Evolutionary conservation across 2,113 vertebrate species (phyloP).

Genomic region (Mobula hypostoma): DNA sequence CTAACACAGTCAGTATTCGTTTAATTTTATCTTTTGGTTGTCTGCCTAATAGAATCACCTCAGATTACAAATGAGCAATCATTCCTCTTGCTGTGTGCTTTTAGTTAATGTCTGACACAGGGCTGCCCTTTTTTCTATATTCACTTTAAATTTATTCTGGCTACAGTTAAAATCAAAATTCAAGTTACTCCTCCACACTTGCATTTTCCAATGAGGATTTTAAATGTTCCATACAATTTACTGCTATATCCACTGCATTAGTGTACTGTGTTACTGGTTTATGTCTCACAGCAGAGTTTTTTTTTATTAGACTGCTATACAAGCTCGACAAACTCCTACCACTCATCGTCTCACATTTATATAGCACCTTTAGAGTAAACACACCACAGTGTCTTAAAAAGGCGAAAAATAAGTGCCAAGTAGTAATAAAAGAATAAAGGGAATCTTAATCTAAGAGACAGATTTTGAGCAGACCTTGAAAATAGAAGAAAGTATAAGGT

Average conservation of each 20-base stretch:
- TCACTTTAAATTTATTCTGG: neutral
- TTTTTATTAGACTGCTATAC: conserved; percentile 3
- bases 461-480: neutral
- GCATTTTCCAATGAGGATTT: neutral
- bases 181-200: neutral
- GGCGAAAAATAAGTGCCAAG: neutral
- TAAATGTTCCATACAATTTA: neutral
- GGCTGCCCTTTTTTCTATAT: neutral
- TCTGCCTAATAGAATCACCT: conserved; percentile 14
- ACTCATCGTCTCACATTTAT: neutral
- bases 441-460: neutral
- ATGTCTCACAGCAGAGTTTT: neutral
- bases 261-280: neutral
- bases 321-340: neutral
- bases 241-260: neutral
- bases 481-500: neutral
- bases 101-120: neutral
- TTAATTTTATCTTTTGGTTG: conserved; percentile 16
- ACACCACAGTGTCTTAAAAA: neutral
- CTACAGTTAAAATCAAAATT: neutral
- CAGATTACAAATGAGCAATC: conserved; percentile 22
- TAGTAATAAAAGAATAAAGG: neutral
- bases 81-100: neutral
- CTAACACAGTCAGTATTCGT: neutral
- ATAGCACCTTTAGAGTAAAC: neutral